A percentile compares a stretch with the other conserved stretches of the same genome.
Conservation (phyloP, 2,888 invertebrate species). For the Himalopsyche kuldschensis region DNA sequence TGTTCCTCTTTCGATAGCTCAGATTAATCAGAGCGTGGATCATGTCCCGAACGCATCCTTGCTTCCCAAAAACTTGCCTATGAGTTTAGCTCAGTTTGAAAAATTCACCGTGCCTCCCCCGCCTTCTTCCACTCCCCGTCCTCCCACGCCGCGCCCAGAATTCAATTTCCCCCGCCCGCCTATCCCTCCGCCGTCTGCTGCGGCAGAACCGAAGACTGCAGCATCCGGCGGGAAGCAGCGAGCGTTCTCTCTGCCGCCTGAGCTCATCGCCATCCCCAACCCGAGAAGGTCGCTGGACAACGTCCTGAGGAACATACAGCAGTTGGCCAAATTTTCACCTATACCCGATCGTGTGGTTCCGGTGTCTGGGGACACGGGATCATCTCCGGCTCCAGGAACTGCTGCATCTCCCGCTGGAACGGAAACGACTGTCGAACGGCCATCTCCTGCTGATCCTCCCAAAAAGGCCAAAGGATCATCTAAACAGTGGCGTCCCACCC, state of each 20-base stretch:
- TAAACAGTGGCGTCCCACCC: slow-evolving; percentile 72
- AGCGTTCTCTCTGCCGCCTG: slow-evolving; percentile 57
- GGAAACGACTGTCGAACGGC: slow-evolving; percentile 42
- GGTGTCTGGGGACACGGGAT: slow-evolving; percentile 43
- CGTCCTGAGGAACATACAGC: slow-evolving; percentile 56
- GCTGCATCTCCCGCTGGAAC: slow-evolving; percentile 27
- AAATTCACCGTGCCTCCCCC: slow-evolving; percentile 23
- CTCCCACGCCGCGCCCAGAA: slow-evolving; percentile 45
- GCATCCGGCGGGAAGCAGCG: slow-evolving; percentile 44
- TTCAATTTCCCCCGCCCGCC: slow-evolving; percentile 12
- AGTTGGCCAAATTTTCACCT: slow-evolving; percentile 55
- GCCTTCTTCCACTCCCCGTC: slow-evolving; percentile 43
- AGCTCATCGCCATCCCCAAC: slow-evolving; percentile 60
- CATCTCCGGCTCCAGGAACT: slow-evolving; percentile 47
- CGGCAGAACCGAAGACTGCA: slow-evolving; percentile 17
- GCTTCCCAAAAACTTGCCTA: slow-evolving; percentile 23
- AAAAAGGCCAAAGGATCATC: slow-evolving; percentile 58
- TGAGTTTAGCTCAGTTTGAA: slow-evolving; percentile 28
- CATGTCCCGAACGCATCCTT: slow-evolving; percentile 41
- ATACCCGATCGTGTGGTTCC: slow-evolving; percentile 51
- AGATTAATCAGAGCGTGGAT: slow-evolving; percentile 43
- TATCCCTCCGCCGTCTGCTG: slow-evolving; percentile 19
- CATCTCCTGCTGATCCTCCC: slow-evolving; percentile 47
- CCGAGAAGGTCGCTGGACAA: slow-evolving; percentile 57
- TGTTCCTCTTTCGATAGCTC: slow-evolving; percentile 48